Evolutionary conservation across 2,797 vertebrate genomes (phyloP), one percentile per base, ranked within the genome.

Genomic region (Austrolebias charrua): DNA sequence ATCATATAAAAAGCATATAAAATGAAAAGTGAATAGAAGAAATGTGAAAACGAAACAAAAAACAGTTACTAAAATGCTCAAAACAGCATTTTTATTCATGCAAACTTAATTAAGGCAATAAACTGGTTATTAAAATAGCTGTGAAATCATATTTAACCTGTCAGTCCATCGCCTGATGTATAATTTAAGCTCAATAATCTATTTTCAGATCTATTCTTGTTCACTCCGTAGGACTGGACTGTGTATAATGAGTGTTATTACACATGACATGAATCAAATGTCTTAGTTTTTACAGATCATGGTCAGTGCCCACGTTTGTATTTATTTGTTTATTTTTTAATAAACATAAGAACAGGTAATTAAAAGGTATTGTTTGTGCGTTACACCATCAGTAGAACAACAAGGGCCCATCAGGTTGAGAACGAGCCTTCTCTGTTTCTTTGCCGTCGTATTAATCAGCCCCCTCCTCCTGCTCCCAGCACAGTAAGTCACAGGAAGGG

Each of bases 371-470:
- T 35, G 40, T 11, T 50, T 44, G 33, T 65, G 62, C 19, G 5
- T 55, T n/a, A 29, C 0, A 1, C 3, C 40, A 43, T 55, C 20
- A 66, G 49, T 5, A 15, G 46, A 33, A 72, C 50, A 19, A 24
- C 9, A n/a, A 24, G 6, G 4, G 3, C 29, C 47, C 44, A 40
- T 4, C 2, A 60, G 40, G 42, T 20, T 44, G 57, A 48, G 48
- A 66, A 58, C 3, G 16, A 73, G 52, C 51, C 12, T 5, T 58
- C 50, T 44, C 45, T 71, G 49, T 68, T 69, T 66, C 60, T 64
- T 40, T 59, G 40, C 60, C 59, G 65, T 65, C 66, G 48, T 59
- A 46, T 61, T 45, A 63, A 74, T 55, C 28, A n/a, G 45, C 47
- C 51, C 57, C 60, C 55, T 52, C 20, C 46, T 52, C 62, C 73